Evolutionary conservation across 2,888 invertebrate species (phyloP), one percentile per base, ranked within the genome.

Genomic region (Mesodorylaimus sp.): DNA sequence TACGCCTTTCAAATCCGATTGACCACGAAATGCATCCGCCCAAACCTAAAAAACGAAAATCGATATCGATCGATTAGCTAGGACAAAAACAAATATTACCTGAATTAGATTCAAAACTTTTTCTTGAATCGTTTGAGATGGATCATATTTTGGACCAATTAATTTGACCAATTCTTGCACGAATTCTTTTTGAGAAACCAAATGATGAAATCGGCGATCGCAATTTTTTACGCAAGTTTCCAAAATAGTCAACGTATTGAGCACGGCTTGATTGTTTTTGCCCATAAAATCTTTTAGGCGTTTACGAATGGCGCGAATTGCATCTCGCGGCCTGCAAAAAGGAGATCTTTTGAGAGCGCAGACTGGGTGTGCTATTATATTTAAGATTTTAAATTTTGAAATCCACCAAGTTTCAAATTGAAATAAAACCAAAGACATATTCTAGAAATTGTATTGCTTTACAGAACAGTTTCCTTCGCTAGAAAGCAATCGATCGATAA

Each of bases 181-280:
- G 66, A 97, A 95, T 66, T 97, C 97, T 71, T 89, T 88, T 61
- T 78, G 60, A 13, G 89, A 88, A 2, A 85, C 83, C 52, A 87
- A 73, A 3, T 81, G 69, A 68, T 95, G 95, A 67, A 97, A 89
- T 52, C 81, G 75, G 67, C 81, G 83, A 38, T 87, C 85, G 72
- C 95, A 95, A 71, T 97, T 97, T 73, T 97, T 97, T 1, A 97
- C 93, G 71, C 91, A 91, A 0, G 95, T 91, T 70, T 95, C 95
- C 57, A 95, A 73, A 36, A 93, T 86, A 43, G 82, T 88, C 41
- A 89, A 71, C 1, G 86, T 83, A 64, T 89, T 93, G 84, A 93
- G 86, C 39, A 97, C 84, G 49, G 88, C 79, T 50, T 84, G 84
- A 68, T 89, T 88, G 69, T 95, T 93, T 73, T 93, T 95, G 19